Conservation (phyloP, 1,140 invertebrate species). For the Nebria ingens region DNA sequence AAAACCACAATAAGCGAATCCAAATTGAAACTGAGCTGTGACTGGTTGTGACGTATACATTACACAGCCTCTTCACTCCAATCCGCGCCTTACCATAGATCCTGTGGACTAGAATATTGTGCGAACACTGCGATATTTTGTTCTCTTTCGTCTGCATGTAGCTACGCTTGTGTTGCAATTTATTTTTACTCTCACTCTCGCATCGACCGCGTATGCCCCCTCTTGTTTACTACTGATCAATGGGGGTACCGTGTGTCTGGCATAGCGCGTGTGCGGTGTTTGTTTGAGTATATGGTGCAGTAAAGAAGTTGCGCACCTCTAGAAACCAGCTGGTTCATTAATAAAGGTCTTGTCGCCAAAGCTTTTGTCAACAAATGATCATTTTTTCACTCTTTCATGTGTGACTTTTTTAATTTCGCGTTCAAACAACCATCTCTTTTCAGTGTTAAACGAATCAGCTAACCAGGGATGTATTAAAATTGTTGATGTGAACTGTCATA, state of each 20-base stretch:
- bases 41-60: no score
- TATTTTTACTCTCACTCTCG: not conserved
- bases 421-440: not conserved
- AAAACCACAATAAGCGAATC: no score
- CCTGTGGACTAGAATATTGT: no score
- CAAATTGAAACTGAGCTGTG: no score
- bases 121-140: no score
- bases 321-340: conserved; percentile 5
- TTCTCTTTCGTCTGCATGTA: not conserved
- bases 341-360: not conserved
- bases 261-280: not conserved
- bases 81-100: no score
- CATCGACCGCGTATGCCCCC: not conserved
- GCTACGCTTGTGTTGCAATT: not conserved
- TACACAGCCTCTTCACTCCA: not conserved
- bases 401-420: not conserved
- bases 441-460: not conserved
- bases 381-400: not conserved
- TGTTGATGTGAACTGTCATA: conserved; percentile 2
- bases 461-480: no score
- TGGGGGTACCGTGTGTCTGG: not conserved
- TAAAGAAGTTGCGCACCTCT: not conserved
- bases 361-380: conserved; percentile 1
- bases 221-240: not conserved
- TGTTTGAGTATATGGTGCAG: not conserved